These are phyloP conservation scores for Brassicogethes aeneus DNA, from an alignment of 2,888 invertebrate species.

Conservation along the genomic window DNA sequence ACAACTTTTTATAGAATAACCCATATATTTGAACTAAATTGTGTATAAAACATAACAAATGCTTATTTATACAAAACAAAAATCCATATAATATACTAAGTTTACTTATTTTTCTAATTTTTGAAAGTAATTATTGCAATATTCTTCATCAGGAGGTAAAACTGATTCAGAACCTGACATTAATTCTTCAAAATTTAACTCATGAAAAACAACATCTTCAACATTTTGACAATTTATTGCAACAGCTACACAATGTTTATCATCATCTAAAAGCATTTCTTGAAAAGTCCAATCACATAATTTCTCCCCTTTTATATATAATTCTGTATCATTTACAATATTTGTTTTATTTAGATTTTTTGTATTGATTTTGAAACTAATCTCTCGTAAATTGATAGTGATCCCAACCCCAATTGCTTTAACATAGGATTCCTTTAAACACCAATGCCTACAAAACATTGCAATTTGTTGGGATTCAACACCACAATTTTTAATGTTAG, in stretches of 20 bases:
- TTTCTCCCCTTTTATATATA: constrained; percentile 52
- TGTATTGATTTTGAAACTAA: constrained; percentile 65
- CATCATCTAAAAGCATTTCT: constrained; percentile 66
- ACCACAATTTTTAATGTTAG: constrained; percentile 50
- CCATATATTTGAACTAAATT: no score
- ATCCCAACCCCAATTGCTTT: constrained; percentile 87
- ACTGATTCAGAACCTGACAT: constrained; percentile 46
- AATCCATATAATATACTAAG: background rate
- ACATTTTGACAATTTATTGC: constrained; percentile 43
- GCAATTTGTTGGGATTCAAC: constrained; percentile 58
- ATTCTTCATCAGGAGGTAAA: constrained; percentile 45
- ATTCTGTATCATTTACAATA: constrained; percentile 53
- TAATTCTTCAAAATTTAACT: constrained; percentile 52
- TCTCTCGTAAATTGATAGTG: constrained; percentile 61
- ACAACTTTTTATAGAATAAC: no score
- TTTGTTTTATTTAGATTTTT: constrained; percentile 41
- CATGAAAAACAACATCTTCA: constrained; percentile 39
- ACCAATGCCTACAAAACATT: constrained; percentile 86
- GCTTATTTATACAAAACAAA: no score
- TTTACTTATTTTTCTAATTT: constrained; percentile 40
- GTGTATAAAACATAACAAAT: no score
- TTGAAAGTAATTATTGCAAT: constrained; percentile 48
- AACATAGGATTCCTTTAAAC: constrained; percentile 88
- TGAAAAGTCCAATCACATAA: constrained; percentile 68
- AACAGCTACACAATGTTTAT: constrained; percentile 74